These are phyloP conservation scores for Passer domesticus DNA, from an alignment of 2,113 vertebrate species.

Conservation along the genomic window DNA sequence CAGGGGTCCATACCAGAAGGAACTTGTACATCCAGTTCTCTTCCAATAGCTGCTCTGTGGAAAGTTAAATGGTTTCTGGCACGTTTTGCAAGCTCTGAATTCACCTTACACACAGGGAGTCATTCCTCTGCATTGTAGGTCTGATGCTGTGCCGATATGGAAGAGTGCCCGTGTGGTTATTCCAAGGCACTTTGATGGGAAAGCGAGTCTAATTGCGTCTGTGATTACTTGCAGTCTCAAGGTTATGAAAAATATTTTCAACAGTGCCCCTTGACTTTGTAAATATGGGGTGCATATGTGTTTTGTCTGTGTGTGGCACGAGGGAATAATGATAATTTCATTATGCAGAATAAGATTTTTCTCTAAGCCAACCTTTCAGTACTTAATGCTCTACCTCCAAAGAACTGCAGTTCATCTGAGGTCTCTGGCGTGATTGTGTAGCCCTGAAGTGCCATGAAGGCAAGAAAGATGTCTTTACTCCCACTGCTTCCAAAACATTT, in stretches of 20 bases:
- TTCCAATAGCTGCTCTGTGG: not conserved
- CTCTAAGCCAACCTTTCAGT: constrained; percentile 45
- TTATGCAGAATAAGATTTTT: constrained; percentile 54
- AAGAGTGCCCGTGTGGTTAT: constrained; percentile 26
- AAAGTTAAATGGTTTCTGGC: constrained; percentile 47
- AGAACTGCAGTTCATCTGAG: constrained; percentile 62
- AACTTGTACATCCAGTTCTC: constrained; percentile 42
- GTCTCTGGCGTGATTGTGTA: constrained; percentile 41
- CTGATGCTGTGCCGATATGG: constrained; percentile 62
- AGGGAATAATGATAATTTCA: constrained; percentile 70
- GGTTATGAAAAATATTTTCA: constrained; percentile 61
- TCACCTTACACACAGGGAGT: constrained; percentile 45
- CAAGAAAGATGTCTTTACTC: constrained; percentile 14
- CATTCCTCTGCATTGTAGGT: constrained; percentile 64
- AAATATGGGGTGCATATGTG: constrained; percentile 67
- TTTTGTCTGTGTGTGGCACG: constrained; percentile 70
- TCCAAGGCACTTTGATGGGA: constrained; percentile 54
- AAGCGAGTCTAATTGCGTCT: constrained; percentile 35
- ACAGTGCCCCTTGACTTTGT: constrained; percentile 60
- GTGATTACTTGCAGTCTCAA: constrained; percentile 43
- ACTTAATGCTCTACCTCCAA: constrained; percentile 63
- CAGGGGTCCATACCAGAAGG: constrained; percentile 31
- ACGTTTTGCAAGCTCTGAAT: not conserved
- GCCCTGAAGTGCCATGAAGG: constrained; percentile 22
- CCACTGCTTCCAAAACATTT: not conserved